Base-by-base conservation (phyloP, 1,140 invertebrate species). In the Lasaia peninsularis region DNA sequence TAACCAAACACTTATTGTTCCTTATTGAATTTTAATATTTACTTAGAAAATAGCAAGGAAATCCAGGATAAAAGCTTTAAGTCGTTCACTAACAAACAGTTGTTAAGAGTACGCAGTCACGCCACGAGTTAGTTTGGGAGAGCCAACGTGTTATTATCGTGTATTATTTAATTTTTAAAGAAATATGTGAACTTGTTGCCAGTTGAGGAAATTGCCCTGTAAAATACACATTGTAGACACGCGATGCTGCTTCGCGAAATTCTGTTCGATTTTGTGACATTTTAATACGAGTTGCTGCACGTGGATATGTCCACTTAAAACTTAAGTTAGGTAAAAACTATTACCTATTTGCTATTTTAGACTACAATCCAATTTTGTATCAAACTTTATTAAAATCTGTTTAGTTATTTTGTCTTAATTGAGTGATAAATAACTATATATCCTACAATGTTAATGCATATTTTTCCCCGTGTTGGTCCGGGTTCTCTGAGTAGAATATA, bases 141-240 rank as follows among this genome's bases (percentile, higher is more conserved):
- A 50, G 55, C 64, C 65, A 80, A 69, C 69, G 60, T 82, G 65
- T 82, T 70, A 82, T 82, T 82, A 82, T 67, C 53, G 64, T 52
- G 62, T 72, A 75, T 81, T 79, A 83, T 83, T 83, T 83, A 83
- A 83, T 79, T 82, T 80, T 80, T 74, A 59, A 69, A 69, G 60
- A 63, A 73, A 74, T 71, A 64, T 70, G 65, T 65, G 67, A 67
- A 67, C 74, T 67, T 61, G 74, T 78, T 76, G 66, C 52, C 65
- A 64, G 67, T 71, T 53, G 60, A 64, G 57, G 61, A 71, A 71
- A 75, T 77, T 63, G 58, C 67, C 71, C 71, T 68, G 63, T 65
- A 73, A 78, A 77, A 71, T 78, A 80, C 74, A 82, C 74, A 82
- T 70, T 65, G 67, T 67, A 33, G 14, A 33, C 78, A 79, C 75